These are phyloP conservation scores for Dermolepida albohirtum DNA, from an alignment of 2,888 invertebrate species.

Conservation along the genomic window DNA sequence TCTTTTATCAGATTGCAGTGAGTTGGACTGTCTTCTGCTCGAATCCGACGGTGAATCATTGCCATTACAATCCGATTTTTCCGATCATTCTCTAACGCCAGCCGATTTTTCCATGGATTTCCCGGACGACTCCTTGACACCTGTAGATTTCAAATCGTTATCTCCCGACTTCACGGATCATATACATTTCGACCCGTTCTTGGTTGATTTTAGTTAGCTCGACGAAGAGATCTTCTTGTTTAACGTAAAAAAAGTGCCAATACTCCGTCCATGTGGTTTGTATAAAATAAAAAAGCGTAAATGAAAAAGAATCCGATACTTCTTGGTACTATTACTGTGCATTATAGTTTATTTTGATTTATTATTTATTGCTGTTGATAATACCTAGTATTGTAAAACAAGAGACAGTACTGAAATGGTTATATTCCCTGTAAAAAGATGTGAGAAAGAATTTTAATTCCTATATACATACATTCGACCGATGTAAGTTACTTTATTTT, in stretches of 20 bases:
- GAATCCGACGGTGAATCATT: conserved; percentile 61
- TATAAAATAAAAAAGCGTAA: conserved; percentile 28
- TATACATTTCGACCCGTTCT: conserved; percentile 60
- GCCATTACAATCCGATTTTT: conserved; percentile 60
- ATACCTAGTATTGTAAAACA: conserved; percentile 45
- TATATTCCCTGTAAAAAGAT: conserved; percentile 30
- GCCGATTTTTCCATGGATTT: conserved; percentile 62
- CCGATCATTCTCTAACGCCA: conserved; percentile 62
- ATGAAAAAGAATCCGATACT: neutral
- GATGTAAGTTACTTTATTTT: neutral
- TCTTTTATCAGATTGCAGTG: conserved; percentile 60
- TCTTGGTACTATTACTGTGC: conserved; percentile 11
- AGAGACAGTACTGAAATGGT: conserved; percentile 8
- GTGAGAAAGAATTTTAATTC: conserved; percentile 35
- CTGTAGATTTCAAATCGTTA: conserved; percentile 60
- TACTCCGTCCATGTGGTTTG: conserved; percentile 37
- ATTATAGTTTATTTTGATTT: conserved; percentile 17
- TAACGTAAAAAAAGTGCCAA: conserved; percentile 23
- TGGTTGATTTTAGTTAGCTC: conserved; percentile 58
- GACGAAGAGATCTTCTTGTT: neutral
- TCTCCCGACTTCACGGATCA: conserved; percentile 61
- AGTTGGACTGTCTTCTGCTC: conserved; percentile 54
- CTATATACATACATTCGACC: conserved; percentile 17
- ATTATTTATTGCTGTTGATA: conserved; percentile 45
- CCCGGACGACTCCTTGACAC: conserved; percentile 60